These are phyloP conservation scores for Psephotus haematonotus DNA, from an alignment of 2,113 vertebrate genomes.

Conservation along the genomic window DNA sequence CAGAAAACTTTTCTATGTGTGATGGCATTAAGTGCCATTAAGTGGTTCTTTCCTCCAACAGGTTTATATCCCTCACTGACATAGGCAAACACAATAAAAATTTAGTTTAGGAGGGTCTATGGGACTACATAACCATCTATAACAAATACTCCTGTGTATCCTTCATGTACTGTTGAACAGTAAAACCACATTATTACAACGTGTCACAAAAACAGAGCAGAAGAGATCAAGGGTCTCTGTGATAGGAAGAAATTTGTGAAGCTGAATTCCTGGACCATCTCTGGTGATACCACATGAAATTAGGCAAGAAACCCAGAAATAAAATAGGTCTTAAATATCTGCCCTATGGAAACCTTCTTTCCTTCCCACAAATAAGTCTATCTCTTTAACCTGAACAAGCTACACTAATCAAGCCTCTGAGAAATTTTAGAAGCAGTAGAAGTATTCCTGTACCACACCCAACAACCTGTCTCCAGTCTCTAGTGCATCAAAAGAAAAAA, in stretches of 20 bases:
- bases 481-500: neutral
- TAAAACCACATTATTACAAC: neutral
- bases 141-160: neutral
- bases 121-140: neutral
- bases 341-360: neutral
- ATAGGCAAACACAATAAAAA: neutral
- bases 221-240: neutral
- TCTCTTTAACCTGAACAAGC: neutral
- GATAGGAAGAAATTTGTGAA: neutral
- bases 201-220: neutral
- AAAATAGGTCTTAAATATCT: neutral
- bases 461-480: neutral
- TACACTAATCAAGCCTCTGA: neutral
- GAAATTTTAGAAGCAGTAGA: slow-evolving; percentile 27
- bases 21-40: neutral
- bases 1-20: neutral
- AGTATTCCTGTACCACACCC: neutral
- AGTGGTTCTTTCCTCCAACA: neutral
- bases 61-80: neutral
- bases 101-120: neutral
- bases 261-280: neutral
- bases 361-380: neutral
- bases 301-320: neutral
- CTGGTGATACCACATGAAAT: neutral
- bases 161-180: neutral